Evolutionary conservation across 2,797 vertebrate species (phyloP).

Genomic region (Mus spretus): DNA sequence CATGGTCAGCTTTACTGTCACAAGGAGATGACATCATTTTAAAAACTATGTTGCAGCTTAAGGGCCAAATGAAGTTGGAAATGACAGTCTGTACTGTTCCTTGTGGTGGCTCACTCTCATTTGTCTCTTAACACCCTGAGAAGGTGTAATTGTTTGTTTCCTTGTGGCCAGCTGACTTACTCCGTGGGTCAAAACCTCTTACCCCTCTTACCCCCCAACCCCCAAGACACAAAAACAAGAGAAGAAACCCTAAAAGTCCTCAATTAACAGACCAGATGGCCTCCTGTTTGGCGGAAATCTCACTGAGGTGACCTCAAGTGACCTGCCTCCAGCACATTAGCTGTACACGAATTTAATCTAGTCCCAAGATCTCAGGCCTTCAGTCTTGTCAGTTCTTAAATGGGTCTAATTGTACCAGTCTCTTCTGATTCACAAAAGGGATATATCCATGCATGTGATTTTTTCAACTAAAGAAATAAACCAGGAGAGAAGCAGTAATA

Average conservation of each 20-base stretch:
- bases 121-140: constrained; percentile 11
- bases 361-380: constrained; percentile 25
- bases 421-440: background rate
- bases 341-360: background rate
- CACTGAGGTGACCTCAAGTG: background rate
- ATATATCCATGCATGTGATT: background rate
- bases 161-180: constrained; percentile 36
- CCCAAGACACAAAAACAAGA: constrained; percentile 56
- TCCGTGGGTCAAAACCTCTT: constrained; percentile 57
- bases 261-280: constrained; percentile 46
- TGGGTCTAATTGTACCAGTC: background rate
- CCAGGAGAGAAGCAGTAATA: background rate
- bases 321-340: background rate
- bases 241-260: constrained; percentile 30
- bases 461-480: background rate
- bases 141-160: constrained; percentile 48
- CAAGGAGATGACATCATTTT: constrained; percentile 24
- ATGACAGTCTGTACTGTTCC: background rate
- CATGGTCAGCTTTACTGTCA: constrained; percentile 55
- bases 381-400: background rate
- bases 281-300: background rate
- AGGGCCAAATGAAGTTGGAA: constrained; percentile 13
- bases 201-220: background rate
- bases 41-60: background rate
- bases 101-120: background rate